Conservation (phyloP, 1,140 invertebrate species). For the Drosophila persimilis region DNA sequence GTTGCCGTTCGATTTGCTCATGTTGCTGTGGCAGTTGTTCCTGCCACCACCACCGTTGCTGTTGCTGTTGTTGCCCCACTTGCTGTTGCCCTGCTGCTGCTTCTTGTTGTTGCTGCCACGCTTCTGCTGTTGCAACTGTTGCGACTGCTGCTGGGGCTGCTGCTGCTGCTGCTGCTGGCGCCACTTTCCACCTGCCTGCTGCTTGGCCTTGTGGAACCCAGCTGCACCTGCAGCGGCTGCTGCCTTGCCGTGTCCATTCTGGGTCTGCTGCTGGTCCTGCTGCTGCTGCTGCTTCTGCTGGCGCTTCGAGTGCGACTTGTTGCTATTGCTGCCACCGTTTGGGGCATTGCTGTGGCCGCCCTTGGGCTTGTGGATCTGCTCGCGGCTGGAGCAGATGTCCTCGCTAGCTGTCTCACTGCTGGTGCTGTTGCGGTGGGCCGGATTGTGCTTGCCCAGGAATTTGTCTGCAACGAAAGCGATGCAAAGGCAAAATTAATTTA, state of each 20-base stretch:
- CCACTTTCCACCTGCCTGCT: conserved; percentile 20
- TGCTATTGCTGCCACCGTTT: conserved; percentile 17
- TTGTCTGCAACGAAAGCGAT: conserved; percentile 60
- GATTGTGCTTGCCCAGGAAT: conserved; percentile 69
- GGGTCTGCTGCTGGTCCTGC: conserved; percentile 14
- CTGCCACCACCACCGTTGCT: conserved; percentile 13
- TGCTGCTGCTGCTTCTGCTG: conserved; percentile 46
- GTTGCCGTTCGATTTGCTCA: not conserved
- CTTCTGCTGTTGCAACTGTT: conserved; percentile 29
- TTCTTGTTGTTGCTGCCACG: conserved; percentile 26
- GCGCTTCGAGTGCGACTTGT: conserved; percentile 49
- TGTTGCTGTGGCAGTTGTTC: conserved; percentile 10
- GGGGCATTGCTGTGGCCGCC: conserved; percentile 13
- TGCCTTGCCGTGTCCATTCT: not conserved
- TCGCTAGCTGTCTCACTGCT: conserved; percentile 78
- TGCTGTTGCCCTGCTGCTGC: conserved; percentile 27
- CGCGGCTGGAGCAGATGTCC: conserved; percentile 71
- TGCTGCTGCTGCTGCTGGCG: conserved; percentile 29
- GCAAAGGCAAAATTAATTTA: conserved; percentile 10
- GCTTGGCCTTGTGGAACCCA: conserved; percentile 12
- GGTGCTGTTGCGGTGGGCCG: conserved; percentile 76
- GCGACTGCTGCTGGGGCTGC: conserved; percentile 6
- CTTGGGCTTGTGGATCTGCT: conserved; percentile 58
- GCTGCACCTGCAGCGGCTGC: not conserved
- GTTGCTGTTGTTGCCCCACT: conserved; percentile 28